A percentile compares a stretch with the other conserved stretches of the same genome.
phyloP scores from a whole-genome alignment of 2,113 vertebrate species.

The Pedetes capensis region DNA sequence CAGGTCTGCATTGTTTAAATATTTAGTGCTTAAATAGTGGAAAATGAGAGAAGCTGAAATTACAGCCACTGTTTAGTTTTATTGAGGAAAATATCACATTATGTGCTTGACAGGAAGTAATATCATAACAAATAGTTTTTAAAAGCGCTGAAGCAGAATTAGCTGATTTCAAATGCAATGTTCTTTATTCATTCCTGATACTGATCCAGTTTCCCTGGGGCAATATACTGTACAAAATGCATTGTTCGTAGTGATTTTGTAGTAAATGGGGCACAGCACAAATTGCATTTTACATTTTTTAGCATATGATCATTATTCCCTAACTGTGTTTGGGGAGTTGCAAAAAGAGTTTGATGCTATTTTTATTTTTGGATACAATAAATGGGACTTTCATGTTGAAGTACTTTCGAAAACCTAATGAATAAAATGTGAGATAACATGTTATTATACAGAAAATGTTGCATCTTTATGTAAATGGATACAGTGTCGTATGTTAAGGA shows the following conservation, averaged over 20 bases:
- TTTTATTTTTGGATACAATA: slow-evolving; percentile 68
- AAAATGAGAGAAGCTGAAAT: slow-evolving; percentile 70
- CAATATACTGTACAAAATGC: slow-evolving; percentile 69
- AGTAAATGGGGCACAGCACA: slow-evolving; percentile 67
- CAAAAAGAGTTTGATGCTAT: slow-evolving; percentile 34
- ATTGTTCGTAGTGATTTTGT: slow-evolving; percentile 76
- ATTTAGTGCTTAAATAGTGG: slow-evolving; percentile 81
- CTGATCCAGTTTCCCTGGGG: slow-evolving; percentile 77
- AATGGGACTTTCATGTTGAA: slow-evolving; percentile 42
- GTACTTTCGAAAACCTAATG: slow-evolving; percentile 52
- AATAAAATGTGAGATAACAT: slow-evolving; percentile 54
- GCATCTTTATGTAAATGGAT: slow-evolving; percentile 27
- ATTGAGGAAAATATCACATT: slow-evolving; percentile 79
- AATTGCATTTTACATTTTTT: slow-evolving; percentile 71
- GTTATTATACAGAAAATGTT: slow-evolving; percentile 30
- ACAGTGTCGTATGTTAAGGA: neutral
- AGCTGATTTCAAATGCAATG: slow-evolving; percentile 72
- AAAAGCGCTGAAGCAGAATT: slow-evolving; percentile 67
- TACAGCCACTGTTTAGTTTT: slow-evolving; percentile 77
- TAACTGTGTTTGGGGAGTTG: slow-evolving; percentile 64
- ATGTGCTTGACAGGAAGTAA: slow-evolving; percentile 80
- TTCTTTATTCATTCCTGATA: slow-evolving; percentile 77
- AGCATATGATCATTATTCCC: slow-evolving; percentile 62
- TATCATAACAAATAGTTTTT: slow-evolving; percentile 79
- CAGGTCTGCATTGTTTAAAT: slow-evolving; percentile 79